Percentiles rank a stretch among this genome's conserved stretches.
Conservation (phyloP, 2,113 vertebrate species). For the Thamnophis sirtalis region DNA sequence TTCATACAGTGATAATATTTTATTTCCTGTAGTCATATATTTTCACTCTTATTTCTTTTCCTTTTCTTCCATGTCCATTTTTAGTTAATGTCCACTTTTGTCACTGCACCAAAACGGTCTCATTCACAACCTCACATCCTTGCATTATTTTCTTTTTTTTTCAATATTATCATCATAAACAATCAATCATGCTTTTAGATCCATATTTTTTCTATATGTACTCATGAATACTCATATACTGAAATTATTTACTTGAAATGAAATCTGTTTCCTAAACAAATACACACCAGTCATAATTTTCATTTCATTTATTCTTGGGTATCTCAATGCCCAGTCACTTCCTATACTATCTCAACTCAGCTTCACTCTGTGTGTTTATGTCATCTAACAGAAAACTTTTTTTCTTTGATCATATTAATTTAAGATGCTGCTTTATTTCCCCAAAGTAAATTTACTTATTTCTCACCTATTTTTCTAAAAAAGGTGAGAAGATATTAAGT, state of each 20-base stretch:
- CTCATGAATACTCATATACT: background rate
- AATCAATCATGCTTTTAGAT: background rate
- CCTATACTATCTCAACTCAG: background rate
- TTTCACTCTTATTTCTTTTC: background rate
- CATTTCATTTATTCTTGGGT: background rate
- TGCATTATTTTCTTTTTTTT: background rate
- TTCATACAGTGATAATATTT: background rate
- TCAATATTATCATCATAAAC: background rate
- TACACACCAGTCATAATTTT: background rate
- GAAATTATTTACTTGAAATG: background rate
- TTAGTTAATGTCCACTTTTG: background rate
- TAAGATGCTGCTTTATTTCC: background rate
- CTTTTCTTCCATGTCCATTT: background rate
- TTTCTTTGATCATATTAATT: background rate
- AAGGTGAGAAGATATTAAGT: background rate
- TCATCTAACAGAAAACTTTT: background rate
- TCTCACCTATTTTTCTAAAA: background rate
- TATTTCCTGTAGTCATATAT: background rate
- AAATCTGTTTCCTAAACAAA: background rate
- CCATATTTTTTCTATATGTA: background rate
- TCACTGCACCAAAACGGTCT: background rate
- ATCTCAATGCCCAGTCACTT: background rate
- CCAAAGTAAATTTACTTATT: background rate
- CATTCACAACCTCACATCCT: background rate
- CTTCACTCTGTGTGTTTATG: background rate